A percentile compares a stretch with the other conserved stretches of the same genome.
phyloP scores from a whole-genome alignment of 2,888 invertebrate species.

The Philaethria dido region DNA sequence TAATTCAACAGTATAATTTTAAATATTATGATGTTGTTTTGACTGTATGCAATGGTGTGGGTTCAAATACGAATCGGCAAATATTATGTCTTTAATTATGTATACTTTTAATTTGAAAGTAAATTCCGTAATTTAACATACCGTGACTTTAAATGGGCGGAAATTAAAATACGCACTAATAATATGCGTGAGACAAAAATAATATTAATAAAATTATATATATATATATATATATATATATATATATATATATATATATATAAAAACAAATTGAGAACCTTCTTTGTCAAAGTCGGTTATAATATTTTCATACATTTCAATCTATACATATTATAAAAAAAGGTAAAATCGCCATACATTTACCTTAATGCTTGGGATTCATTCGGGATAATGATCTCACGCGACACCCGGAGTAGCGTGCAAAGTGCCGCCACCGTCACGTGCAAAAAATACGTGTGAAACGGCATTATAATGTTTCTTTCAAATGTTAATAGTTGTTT shows the following conservation, averaged over 20 bases:
- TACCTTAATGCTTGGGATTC: conserved; percentile 21
- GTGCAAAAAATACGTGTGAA: conserved; percentile 16
- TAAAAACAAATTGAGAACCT: too few species aligned
- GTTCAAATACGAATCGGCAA: neutral
- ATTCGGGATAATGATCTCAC: conserved; percentile 25
- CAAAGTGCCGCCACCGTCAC: conserved; percentile 14
- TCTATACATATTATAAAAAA: conserved; percentile 3
- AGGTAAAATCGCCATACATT: conserved; percentile 12
- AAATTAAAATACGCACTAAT: too few species aligned
- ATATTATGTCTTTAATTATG: neutral
- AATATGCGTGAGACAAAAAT: too few species aligned
- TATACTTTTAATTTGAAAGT: too few species aligned
- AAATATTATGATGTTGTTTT: neutral
- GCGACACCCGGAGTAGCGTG: conserved; percentile 20
- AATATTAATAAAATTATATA: too few species aligned
- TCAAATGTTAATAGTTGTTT: neutral
- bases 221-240: too few species aligned
- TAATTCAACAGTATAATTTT: too few species aligned
- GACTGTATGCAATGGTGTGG: neutral
- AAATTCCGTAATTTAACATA: too few species aligned
- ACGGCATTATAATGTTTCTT: conserved; percentile 1
- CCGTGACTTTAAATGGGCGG: too few species aligned
- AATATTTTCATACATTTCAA: conserved; percentile 6
- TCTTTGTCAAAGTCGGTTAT: neutral
- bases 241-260: too few species aligned